phyloP scores from a whole-genome alignment of 1,140 invertebrate genomes.

The Tetragnatha versicolor region DNA sequence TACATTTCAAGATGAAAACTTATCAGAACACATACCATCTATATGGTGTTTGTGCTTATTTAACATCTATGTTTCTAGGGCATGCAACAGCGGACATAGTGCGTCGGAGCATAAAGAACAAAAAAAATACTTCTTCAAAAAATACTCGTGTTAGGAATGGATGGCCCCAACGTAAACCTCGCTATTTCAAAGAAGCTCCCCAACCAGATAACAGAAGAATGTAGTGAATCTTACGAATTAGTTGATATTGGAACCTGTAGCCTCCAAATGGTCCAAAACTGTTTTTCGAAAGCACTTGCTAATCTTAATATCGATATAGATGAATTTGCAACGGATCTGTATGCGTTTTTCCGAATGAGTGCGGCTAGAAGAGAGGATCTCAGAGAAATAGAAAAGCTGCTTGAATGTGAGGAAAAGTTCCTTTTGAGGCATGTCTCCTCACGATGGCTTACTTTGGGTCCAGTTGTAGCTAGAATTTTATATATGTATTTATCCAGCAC shows the following conservation, averaged over 20 bases:
- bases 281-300: neutral
- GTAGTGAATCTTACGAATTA: neutral
- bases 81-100: neutral
- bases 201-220: neutral
- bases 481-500: neutral
- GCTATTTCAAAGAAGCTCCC: neutral
- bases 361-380: conserved; percentile 7
- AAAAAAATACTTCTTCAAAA: neutral
- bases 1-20: too few relatives aligned
- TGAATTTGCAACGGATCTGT: conserved; percentile 9
- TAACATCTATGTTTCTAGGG: conserved; percentile 1
- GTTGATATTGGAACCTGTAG: conserved; percentile 6
- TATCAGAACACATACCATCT: too few relatives aligned
- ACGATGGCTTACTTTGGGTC: conserved; percentile 7
- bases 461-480: neutral
- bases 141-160: conserved; percentile 8
- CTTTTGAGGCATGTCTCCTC: neutral
- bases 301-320: neutral
- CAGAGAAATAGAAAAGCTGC: neutral
- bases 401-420: conserved; percentile 20
- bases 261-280: conserved; percentile 13
- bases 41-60: too few relatives aligned
- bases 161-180: neutral
- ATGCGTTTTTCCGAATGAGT: neutral
- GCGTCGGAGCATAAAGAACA: neutral